Evolutionary conservation across 2,113 vertebrate species (phyloP).

Genomic region (Dryoscopus gambensis): DNA sequence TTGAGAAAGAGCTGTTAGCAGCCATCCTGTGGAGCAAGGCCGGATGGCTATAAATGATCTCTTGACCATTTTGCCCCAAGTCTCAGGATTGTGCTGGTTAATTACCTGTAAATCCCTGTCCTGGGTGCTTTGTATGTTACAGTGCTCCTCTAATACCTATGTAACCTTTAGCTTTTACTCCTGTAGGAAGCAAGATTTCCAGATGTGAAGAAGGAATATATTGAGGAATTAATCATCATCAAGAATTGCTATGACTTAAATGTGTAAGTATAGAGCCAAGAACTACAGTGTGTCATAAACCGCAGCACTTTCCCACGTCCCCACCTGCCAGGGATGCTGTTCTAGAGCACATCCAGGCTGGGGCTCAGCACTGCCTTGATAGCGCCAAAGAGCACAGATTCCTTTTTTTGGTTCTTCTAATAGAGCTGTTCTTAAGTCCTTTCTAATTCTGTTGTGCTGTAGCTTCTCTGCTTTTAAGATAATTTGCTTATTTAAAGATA

Average conservation of each 20-base stretch:
- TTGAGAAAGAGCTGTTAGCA: background rate
- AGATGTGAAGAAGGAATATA: conserved; percentile 74
- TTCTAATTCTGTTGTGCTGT: background rate
- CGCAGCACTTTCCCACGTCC: background rate
- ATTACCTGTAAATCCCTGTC: background rate
- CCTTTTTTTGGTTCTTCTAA: background rate
- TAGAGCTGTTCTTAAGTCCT: background rate
- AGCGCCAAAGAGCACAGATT: background rate
- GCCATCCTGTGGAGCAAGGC: background rate
- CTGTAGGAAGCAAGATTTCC: conserved; percentile 79
- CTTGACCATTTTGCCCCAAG: background rate
- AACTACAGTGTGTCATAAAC: background rate
- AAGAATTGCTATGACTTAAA: conserved; percentile 80
- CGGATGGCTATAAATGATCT: background rate
- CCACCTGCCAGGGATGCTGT: background rate
- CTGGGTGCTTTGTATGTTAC: background rate
- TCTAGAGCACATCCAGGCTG: background rate
- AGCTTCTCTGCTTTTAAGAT: background rate
- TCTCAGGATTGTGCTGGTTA: background rate
- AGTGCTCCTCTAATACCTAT: background rate
- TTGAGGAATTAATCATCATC: conserved; percentile 75
- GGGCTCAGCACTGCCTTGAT: background rate
- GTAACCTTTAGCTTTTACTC: background rate
- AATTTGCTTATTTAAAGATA: background rate
- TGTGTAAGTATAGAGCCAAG: conserved; percentile 68